These are phyloP conservation scores for Lacerta bilineata DNA, from an alignment of 2,797 vertebrate species.

Conservation along the genomic window DNA sequence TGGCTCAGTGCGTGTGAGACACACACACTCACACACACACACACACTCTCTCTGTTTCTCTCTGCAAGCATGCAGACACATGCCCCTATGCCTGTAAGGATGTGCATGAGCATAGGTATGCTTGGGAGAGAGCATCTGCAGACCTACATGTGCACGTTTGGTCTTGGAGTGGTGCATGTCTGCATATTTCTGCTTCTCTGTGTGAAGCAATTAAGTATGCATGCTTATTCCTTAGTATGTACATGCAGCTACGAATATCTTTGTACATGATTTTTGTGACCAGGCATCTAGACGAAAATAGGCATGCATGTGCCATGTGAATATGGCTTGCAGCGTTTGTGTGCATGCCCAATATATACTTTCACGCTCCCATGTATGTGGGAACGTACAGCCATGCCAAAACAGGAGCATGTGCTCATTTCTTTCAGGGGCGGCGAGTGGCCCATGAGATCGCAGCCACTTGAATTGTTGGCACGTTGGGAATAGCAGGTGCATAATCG, in stretches of 20 bases:
- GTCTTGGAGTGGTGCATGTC: neutral
- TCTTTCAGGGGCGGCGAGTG: neutral
- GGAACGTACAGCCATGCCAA: neutral
- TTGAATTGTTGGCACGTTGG: constrained; percentile 7
- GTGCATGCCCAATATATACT: neutral
- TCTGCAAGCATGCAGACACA: neutral
- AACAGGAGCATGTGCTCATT: neutral
- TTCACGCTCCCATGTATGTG: neutral
- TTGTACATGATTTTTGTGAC: neutral
- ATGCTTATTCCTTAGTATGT: neutral
- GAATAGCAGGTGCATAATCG: constrained; percentile 20
- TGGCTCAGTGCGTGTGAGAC: constrained; percentile 9
- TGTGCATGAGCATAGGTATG: neutral
- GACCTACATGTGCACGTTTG: neutral
- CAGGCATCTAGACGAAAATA: neutral
- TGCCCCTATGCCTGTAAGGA: neutral
- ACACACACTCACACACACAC: too few relatives aligned
- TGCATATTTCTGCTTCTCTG: neutral
- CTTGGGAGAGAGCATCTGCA: neutral
- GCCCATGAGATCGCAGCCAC: constrained; percentile 8
- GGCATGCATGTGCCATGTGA: neutral
- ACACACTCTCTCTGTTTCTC: neutral
- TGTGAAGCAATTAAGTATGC: neutral
- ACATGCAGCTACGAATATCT: neutral
- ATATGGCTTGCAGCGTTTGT: neutral